Evolutionary conservation across 2,888 invertebrate genomes (phyloP), one percentile per base, ranked within the genome.

Genomic region (Cosmia pyralina): DNA sequence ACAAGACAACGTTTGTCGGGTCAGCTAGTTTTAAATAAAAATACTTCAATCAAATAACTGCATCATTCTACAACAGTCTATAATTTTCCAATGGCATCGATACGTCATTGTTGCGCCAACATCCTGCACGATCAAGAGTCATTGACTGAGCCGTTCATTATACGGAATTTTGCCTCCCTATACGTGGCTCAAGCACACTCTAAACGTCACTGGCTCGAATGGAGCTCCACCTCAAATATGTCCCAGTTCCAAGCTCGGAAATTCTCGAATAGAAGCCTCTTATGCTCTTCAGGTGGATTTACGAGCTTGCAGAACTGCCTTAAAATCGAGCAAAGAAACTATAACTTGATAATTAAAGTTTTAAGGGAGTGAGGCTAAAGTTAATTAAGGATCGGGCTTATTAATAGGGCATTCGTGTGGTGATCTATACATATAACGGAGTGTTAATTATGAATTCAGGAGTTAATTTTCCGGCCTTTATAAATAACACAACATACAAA

Each of bases 51-150:
- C 6, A 22, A 48, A 69, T 22, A 59, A n/a, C 41, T 46, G 41
- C 52, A 48, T 53, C 11, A 52, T 59, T 19, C 1, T n/a, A 2
- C 8, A 53, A 11, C 4, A 76, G 46, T 72, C 22, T 53, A 50
- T 58, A n/a, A 60, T 50, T 64, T 77, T 67, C 50, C 82, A 86
- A 83, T 80, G 75, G 80, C 84, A 69, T n/a, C 52, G 38, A 28
- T 6, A 13, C 71, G 75, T 71, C 89, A 90, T 92, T 94, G 94
- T 94, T 93, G 92, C 90, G 88, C 92, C 93, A 93, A 93, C 92
- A 93, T 59, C 53, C 85, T 84, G 90, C 91, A 87, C 81, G 82
- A 89, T 92, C 88, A 87, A 94, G 94, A 79, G 87, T 87, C 91
- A 91, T 94, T 87, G 88, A 91, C 77, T 70, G 68, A 77, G 72